Evolutionary conservation across 2,113 vertebrate species (phyloP).

Genomic region (Lagopus leucura): DNA sequence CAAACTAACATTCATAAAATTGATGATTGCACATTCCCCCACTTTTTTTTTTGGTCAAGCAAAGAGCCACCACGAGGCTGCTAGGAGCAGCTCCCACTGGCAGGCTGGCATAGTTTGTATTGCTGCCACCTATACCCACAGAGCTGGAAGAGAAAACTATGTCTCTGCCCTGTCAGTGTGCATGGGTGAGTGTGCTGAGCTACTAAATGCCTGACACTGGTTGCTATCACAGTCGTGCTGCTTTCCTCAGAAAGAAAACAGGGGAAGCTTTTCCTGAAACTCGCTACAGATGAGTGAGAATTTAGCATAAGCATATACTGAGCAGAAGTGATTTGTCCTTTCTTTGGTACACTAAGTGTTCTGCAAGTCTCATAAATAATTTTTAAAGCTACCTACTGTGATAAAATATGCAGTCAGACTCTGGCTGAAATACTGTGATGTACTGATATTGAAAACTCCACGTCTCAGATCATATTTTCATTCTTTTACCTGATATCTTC

Average conservation of each 20-base stretch:
- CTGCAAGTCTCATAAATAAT: constrained; percentile 56
- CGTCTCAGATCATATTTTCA: neutral
- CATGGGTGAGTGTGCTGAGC: neutral
- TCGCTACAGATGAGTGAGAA: neutral
- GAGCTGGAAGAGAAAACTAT: neutral
- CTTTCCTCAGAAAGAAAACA: neutral
- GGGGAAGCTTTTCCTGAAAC: neutral
- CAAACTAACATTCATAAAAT: neutral
- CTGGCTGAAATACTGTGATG: neutral
- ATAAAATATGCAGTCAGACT: constrained; percentile 14
- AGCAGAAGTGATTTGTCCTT: constrained; percentile 51
- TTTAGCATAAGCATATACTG: neutral
- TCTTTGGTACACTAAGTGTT: constrained; percentile 46
- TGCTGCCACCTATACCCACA: neutral
- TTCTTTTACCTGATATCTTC: neutral
- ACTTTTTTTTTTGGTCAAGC: neutral
- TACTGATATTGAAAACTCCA: neutral
- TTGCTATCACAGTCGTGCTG: neutral
- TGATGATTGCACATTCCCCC: neutral
- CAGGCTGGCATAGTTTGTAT: neutral
- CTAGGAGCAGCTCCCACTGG: neutral
- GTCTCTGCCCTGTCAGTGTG: neutral
- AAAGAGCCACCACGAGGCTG: neutral
- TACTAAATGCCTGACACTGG: fast-evolving
- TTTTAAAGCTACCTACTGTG: constrained; percentile 31